phyloP scores from a whole-genome alignment of 2,888 invertebrate species.

The Conops quadrifasciatus region DNA sequence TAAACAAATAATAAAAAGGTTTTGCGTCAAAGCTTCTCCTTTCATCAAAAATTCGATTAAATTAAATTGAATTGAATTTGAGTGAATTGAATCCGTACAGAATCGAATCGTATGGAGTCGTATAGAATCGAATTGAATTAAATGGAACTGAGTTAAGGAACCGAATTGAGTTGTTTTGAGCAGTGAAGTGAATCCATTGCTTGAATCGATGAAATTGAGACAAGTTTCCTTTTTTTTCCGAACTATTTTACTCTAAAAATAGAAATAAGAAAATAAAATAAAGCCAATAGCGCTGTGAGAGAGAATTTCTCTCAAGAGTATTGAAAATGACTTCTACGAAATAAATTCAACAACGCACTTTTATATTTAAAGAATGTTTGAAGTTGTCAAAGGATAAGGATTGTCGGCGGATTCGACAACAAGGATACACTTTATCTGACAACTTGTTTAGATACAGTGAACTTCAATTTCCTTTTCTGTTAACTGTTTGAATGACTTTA shows the following conservation, averaged over 20 bases:
- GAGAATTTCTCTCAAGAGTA: background rate
- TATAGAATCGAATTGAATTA: background rate
- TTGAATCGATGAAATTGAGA: too few species aligned
- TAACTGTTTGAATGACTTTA: too few species aligned
- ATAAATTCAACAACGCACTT: background rate
- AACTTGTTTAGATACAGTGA: too few species aligned
- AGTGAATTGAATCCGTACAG: slow-evolving; percentile 11
- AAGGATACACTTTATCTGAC: too few species aligned
- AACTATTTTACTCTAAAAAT: too few species aligned
- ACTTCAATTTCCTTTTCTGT: too few species aligned
- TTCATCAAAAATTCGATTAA: slow-evolving; percentile 3
- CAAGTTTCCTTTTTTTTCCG: too few species aligned
- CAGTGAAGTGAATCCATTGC: too few species aligned
- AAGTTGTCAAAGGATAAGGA: too few species aligned
- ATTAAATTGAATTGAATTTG: slow-evolving; percentile 26
- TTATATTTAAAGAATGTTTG: too few species aligned
- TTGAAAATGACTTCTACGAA: background rate
- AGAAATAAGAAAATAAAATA: slow-evolving; percentile 3
- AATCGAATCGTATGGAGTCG: slow-evolving; percentile 4
- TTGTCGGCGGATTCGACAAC: too few species aligned
- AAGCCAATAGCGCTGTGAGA: background rate
- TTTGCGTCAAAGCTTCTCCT: slow-evolving; percentile 24
- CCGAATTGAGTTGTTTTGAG: background rate
- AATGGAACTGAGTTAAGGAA: background rate
- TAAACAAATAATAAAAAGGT: slow-evolving; percentile 13